Base-by-base conservation (phyloP, 1,140 invertebrate genomes). In the Brachionus calyciflorus region DNA sequence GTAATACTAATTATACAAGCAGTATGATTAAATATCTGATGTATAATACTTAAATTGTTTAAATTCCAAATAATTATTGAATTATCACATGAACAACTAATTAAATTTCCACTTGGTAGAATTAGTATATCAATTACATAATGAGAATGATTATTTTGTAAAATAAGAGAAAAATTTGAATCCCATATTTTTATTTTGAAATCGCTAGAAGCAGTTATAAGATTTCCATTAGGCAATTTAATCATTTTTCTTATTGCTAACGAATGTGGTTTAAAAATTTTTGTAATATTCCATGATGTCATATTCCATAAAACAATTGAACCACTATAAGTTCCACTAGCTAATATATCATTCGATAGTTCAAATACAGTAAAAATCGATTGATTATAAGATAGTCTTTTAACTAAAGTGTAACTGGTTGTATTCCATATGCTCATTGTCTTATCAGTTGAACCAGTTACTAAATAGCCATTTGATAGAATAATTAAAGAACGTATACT, bases 401-500 rank as follows among this genome's bases (percentile, higher is more conserved):
- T 55, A 14, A 28, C 33, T 26, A 55, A 28, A 28, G 1, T 55
- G 9, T 55, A 55, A 26, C 17, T 28, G n/a, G 53, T 28, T 10
- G 24, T 30, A 21, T 55, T 28, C 53, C 53, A 55, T 10, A 55
- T 28, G 5, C 33, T 17, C 14, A 55, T 0, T 14, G 21, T 55
- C 14, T 28, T 33, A 55, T 55, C 53, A n/a, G 53, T 28, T 28
- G 53, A 55, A 3, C 24, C 53, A 28, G 53, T 55, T 2, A 55
- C 24, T n/a, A 55, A 55, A 26, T 55, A 24, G 0, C 12, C 26
- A 26, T 24, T 55, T 28, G 53, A 14, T 2, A 55, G 26, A 2
- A 55, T 28, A 21, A 55, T 55, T n/a, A 55, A n/a, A n/a, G 53
- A 55, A 55, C 33, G 28, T 55, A 55, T 55, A n/a, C 33, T 28